Percentiles rank a stretch among this genome's conserved stretches.
Conservation (phyloP, 2,888 invertebrate species). For the Folsomia candida region DNA sequence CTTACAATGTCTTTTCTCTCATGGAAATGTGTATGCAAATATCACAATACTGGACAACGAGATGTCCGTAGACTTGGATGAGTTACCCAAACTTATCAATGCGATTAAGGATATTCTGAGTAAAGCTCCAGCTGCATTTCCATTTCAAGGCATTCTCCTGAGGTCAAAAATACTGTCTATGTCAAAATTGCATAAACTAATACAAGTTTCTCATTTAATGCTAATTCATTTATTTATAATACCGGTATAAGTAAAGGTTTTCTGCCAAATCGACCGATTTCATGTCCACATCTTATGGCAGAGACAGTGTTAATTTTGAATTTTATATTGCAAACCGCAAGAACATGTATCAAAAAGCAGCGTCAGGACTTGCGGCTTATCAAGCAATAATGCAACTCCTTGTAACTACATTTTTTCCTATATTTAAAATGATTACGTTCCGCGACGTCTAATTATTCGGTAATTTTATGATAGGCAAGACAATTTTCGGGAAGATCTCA, state of each 20-base stretch:
- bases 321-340: constrained; percentile 12
- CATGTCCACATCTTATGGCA: constrained; percentile 4
- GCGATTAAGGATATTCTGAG: not conserved
- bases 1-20: not conserved
- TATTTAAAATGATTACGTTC: too few species aligned
- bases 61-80: not conserved
- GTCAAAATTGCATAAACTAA: too few species aligned
- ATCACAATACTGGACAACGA: constrained; percentile 1
- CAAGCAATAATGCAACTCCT: constrained; percentile 8
- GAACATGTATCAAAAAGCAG: constrained; percentile 1
- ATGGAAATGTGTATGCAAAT: not conserved
- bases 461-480: not conserved
- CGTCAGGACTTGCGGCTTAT: not conserved
- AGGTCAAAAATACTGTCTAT: too few species aligned
- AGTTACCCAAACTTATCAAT: not conserved
- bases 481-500: constrained; percentile 21
- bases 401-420: not conserved
- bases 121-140: not conserved
- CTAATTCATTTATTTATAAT: too few species aligned
- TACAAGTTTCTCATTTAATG: too few species aligned
- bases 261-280: not conserved
- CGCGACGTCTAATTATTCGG: too few species aligned
- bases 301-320: constrained; percentile 16
- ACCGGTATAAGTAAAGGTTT: too few species aligned
- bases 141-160: not conserved